Conservation (phyloP, 1,140 invertebrate species). For the Trinorchestia longiramus region DNA sequence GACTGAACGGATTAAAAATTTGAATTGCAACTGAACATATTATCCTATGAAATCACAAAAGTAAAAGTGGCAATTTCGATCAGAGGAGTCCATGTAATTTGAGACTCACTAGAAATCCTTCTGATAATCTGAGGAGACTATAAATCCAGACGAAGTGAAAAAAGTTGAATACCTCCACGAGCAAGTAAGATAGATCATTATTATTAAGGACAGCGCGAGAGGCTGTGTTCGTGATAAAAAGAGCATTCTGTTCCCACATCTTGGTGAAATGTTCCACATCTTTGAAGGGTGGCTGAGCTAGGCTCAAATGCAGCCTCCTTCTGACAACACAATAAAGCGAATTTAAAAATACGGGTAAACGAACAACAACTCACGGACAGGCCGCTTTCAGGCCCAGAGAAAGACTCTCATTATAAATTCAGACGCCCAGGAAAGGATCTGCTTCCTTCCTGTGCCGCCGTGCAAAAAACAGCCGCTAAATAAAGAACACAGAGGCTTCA, state of each 20-base stretch:
- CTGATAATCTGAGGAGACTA: background rate
- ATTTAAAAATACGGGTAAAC: constrained; percentile 1
- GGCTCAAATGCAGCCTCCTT: constrained; percentile 3
- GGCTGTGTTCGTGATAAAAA: background rate
- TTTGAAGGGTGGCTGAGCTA: background rate
- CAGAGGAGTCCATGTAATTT: background rate
- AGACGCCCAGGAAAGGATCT: constrained; percentile 5
- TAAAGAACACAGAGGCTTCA: background rate
- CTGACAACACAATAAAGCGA: constrained; percentile 22
- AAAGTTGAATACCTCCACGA: background rate
- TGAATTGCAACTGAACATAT: too few species aligned
- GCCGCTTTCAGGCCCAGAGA: constrained; percentile 13
- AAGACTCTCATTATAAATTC: constrained; percentile 42
- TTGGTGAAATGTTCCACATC: background rate
- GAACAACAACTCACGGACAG: constrained; percentile 19
- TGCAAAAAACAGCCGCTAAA: background rate
- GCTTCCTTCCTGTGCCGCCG: constrained; percentile 24
- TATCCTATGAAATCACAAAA: background rate
- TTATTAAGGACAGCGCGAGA: background rate
- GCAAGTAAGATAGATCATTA: background rate
- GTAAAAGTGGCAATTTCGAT: background rate
- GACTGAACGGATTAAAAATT: too few species aligned
- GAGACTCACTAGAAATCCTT: background rate
- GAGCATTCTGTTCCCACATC: constrained; percentile 22
- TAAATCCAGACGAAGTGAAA: background rate